phyloP scores from a whole-genome alignment of 2,888 invertebrate genomes.

The Perdita meconis region DNA sequence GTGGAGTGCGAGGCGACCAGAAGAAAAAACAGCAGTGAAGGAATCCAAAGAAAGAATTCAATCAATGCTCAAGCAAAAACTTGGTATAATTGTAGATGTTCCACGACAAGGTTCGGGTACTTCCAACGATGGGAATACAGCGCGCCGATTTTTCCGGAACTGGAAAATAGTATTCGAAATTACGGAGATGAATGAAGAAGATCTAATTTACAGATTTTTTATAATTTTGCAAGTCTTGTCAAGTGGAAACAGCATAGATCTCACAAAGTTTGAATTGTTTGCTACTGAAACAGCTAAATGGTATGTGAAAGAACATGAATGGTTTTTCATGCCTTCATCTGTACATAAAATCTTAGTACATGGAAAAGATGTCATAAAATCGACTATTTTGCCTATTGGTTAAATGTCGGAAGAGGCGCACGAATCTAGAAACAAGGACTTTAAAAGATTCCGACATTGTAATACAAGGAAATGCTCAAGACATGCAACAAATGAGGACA shows the following conservation, averaged over 20 bases:
- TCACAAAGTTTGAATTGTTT: neutral
- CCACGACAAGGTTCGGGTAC: neutral
- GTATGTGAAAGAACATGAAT: neutral
- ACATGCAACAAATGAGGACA: neutral
- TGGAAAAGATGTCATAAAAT: neutral
- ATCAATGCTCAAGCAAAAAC: neutral
- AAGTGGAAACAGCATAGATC: neutral
- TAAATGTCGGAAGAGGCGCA: neutral
- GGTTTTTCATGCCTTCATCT: neutral
- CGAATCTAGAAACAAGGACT: neutral
- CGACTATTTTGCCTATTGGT: neutral
- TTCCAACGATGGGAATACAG: neutral
- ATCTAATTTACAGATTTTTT: neutral
- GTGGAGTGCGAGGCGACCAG: neutral
- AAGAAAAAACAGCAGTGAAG: neutral
- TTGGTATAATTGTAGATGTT: neutral
- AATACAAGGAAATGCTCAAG: neutral
- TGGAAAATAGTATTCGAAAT: too few species aligned
- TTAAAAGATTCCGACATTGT: neutral
- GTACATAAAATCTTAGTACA: neutral
- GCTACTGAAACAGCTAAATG: neutral
- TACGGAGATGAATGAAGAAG: too few species aligned
- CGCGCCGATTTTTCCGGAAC: neutral
- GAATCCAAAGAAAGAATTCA: neutral
- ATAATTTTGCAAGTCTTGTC: constrained; percentile 1